Percentiles rank a stretch among this genome's conserved stretches.
Evolutionary conservation across 2,888 invertebrate species (phyloP).

Genomic region (Notodonta ziczac): DNA sequence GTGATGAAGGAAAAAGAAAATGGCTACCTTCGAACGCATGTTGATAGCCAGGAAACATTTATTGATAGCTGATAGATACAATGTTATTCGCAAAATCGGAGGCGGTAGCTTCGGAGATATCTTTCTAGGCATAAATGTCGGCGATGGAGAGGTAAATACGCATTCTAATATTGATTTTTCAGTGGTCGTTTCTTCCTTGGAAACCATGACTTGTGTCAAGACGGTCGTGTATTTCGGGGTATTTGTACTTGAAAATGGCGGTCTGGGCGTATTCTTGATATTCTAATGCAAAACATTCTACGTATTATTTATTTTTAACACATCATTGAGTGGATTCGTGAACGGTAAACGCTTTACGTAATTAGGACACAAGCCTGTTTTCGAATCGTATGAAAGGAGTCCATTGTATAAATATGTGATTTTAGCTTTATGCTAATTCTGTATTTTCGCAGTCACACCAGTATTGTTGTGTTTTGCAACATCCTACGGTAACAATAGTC

Average conservation of each 20-base stretch:
- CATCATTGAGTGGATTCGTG: conserved; percentile 2
- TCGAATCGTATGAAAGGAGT: conserved; percentile 31
- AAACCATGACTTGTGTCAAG: conserved; percentile 52
- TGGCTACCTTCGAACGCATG: conserved; percentile 80
- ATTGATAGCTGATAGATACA: conserved; percentile 94
- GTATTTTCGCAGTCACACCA: conserved; percentile 16
- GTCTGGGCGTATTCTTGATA: conserved; percentile 61
- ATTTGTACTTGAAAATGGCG: conserved; percentile 71
- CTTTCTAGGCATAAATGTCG: conserved; percentile 96
- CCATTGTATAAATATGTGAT: conserved; percentile 31
- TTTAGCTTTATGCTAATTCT: conserved; percentile 16
- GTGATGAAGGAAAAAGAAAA: conserved; percentile 80
- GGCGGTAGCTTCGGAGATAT: conserved; percentile 99
- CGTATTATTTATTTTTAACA: conserved; percentile 9
- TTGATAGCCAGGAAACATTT: conserved; percentile 71
- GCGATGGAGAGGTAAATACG: conserved; percentile 92
- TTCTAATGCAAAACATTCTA: conserved; percentile 18
- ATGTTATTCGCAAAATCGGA: conserved; percentile 98
- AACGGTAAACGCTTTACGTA: conserved; percentile 34
- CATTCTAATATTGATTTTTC: conserved; percentile 35
- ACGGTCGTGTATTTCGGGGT: conserved; percentile 65
- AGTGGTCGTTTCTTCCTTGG: conserved; percentile 30
- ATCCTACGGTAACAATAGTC: conserved; percentile 21
- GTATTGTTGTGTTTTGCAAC: conserved; percentile 27
- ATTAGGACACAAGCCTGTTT: conserved; percentile 28